Percentiles rank a stretch among this genome's conserved stretches.
Evolutionary conservation across 2,797 vertebrate genomes (phyloP).

Genomic region (Ptychadena robeensis): DNA sequence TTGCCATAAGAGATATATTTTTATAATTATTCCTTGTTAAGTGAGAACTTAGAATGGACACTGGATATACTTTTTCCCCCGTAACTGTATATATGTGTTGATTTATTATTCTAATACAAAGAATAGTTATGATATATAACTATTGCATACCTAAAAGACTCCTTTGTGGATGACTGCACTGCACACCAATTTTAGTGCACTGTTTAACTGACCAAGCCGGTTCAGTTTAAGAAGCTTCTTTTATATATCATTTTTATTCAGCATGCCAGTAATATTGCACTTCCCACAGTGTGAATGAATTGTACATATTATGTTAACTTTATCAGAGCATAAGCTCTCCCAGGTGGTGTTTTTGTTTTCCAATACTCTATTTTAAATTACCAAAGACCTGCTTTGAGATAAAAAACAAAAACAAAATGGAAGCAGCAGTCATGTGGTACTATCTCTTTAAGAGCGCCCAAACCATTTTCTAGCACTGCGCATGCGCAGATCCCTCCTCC

Average conservation of each 20-base stretch:
- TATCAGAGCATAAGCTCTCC: neutral
- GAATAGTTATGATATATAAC: no score
- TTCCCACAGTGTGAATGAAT: neutral
- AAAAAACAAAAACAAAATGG: conserved; percentile 55
- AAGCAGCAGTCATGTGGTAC: conserved; percentile 19
- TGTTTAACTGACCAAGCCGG: no score
- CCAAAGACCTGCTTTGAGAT: neutral
- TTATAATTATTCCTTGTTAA: no score
- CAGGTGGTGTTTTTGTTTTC: neutral
- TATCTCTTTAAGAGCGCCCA: conserved; percentile 44
- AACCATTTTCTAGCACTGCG: neutral
- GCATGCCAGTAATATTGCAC: neutral
- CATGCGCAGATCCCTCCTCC: conserved; percentile 35
- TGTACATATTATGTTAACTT: neutral
- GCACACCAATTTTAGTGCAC: neutral
- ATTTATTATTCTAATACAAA: no score
- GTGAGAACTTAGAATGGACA: no score
- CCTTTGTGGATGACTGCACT: no score
- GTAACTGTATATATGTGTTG: no score
- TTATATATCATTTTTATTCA: neutral
- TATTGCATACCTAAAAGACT: no score
- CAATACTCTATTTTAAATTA: neutral
- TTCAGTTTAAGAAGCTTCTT: neutral
- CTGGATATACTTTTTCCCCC: no score
- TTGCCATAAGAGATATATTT: no score